phyloP scores from a whole-genome alignment of 2,797 vertebrate genomes.

The Poeciliopsis presidionis region DNA sequence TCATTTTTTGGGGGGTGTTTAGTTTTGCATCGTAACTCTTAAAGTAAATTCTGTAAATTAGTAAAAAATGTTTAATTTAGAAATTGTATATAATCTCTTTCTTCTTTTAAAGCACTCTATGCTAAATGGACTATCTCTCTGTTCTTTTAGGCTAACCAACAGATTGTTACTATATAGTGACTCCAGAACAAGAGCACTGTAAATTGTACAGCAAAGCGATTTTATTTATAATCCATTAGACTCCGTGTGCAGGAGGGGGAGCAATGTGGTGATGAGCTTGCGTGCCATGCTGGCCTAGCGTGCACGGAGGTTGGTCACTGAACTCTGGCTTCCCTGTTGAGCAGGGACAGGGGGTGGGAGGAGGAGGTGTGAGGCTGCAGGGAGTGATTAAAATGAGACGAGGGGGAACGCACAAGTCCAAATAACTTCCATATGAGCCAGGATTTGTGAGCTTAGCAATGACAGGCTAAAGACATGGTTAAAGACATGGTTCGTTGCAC shows the following conservation, averaged over 20 bases:
- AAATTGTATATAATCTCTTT: not conserved
- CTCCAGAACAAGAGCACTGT: slow-evolving; percentile 58
- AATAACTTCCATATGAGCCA: slow-evolving; percentile 87
- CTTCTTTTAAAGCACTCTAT: slow-evolving; percentile 6
- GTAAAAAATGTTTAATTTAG: not conserved
- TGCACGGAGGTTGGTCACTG: slow-evolving; percentile 76
- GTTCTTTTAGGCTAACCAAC: slow-evolving; percentile 51
- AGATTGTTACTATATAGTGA: slow-evolving; percentile 52
- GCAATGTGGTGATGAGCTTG: slow-evolving; percentile 76
- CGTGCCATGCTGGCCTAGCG: slow-evolving; percentile 79
- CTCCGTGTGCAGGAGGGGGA: slow-evolving; percentile 63
- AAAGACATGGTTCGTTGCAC: slow-evolving; percentile 13
- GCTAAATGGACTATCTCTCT: slow-evolving; percentile 12
- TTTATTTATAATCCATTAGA: slow-evolving; percentile 64
- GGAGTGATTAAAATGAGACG: slow-evolving; percentile 83
- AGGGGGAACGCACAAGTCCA: slow-evolving; percentile 73
- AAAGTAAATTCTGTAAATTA: not conserved
- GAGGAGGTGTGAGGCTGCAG: slow-evolving; percentile 45
- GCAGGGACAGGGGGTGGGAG: slow-evolving; percentile 62
- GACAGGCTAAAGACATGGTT: slow-evolving; percentile 56
- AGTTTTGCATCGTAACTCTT: not conserved
- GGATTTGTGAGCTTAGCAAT: slow-evolving; percentile 71
- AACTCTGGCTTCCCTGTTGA: slow-evolving; percentile 73
- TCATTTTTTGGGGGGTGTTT: not conserved
- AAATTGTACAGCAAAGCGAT: slow-evolving; percentile 66